Percentiles rank a stretch among this genome's conserved stretches.
Evolutionary conservation across 2,113 vertebrate species (phyloP).

Genomic region (Antigone vipio): DNA sequence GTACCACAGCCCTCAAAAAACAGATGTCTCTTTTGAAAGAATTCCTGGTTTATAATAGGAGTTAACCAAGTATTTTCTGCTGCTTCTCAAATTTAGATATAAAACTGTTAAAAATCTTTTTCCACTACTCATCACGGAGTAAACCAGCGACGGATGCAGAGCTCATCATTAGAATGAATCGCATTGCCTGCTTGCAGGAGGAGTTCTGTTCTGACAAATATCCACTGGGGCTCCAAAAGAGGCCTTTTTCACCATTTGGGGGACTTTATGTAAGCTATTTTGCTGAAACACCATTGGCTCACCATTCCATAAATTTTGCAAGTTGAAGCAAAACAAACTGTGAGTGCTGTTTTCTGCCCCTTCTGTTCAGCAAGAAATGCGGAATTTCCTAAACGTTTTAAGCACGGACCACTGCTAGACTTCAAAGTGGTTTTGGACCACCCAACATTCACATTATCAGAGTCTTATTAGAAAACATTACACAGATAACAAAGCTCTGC

Average conservation of each 20-base stretch:
- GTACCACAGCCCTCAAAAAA: neutral
- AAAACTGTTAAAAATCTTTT: neutral
- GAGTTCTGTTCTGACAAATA: neutral
- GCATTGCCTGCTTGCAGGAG: neutral
- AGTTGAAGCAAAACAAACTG: neutral
- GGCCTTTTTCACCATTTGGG: neutral
- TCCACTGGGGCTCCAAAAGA: neutral
- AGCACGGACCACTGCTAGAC: neutral
- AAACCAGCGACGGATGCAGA: neutral
- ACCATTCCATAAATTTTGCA: neutral
- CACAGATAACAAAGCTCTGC: neutral
- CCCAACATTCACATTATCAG: neutral
- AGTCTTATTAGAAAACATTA: neutral
- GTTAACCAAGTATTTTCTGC: neutral
- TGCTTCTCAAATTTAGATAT: neutral
- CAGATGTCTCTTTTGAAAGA: neutral
- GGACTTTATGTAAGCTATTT: neutral
- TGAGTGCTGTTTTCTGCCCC: neutral
- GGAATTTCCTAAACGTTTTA: neutral
- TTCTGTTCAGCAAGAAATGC: neutral
- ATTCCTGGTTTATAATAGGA: neutral
- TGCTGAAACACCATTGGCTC: neutral
- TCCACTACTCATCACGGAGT: neutral
- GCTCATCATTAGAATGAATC: neutral
- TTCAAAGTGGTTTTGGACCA: neutral